Percentiles rank a stretch among this genome's conserved stretches.
phyloP scores from a whole-genome alignment of 92 coral and sea anemone genomes.

The Siderastrea radians region DNA sequence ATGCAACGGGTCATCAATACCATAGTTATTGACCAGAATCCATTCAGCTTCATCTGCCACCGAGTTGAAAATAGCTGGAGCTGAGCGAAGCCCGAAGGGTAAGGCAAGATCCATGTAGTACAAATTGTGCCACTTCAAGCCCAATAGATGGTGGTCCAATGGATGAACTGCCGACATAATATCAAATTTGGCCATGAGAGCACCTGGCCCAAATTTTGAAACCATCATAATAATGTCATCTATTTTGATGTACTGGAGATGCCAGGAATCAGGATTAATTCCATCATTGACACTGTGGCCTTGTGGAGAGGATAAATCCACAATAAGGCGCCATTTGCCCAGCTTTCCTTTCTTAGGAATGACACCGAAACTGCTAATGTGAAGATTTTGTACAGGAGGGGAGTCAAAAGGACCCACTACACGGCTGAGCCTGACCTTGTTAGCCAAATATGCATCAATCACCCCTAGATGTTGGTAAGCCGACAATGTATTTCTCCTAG shows the following conservation, averaged over 20 bases:
- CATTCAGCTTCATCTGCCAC: too few relatives aligned
- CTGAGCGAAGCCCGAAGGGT: too few relatives aligned
- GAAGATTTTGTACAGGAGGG: conserved; percentile 13
- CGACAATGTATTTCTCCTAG: conserved; percentile 2
- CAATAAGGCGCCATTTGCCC: conserved; percentile 48
- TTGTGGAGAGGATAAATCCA: conserved; percentile 29
- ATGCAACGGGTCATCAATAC: too few relatives aligned
- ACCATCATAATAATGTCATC: conserved; percentile 29
- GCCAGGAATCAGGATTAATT: conserved; percentile 12
- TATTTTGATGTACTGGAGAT: not conserved
- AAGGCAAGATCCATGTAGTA: too few relatives aligned
- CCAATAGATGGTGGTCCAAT: too few relatives aligned
- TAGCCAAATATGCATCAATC: conserved; percentile 17
- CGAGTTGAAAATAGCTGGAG: too few relatives aligned
- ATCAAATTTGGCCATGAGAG: conserved; percentile 44
- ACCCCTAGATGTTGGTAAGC: not conserved
- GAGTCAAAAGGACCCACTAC: conserved; percentile 22
- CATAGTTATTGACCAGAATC: too few relatives aligned
- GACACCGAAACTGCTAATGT: conserved; percentile 50
- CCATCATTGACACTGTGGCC: conserved; percentile 55
- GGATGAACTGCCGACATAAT: not conserved
- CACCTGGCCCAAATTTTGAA: conserved; percentile 28
- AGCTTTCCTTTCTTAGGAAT: conserved; percentile 43
- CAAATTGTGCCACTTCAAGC: too few relatives aligned
- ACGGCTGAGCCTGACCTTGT: conserved; percentile 3